Percentiles rank a stretch among this genome's conserved stretches.
These are phyloP conservation scores for Oxyteleia sp. DNA, from an alignment of 2,888 invertebrate species.

Conservation along the genomic window DNA sequence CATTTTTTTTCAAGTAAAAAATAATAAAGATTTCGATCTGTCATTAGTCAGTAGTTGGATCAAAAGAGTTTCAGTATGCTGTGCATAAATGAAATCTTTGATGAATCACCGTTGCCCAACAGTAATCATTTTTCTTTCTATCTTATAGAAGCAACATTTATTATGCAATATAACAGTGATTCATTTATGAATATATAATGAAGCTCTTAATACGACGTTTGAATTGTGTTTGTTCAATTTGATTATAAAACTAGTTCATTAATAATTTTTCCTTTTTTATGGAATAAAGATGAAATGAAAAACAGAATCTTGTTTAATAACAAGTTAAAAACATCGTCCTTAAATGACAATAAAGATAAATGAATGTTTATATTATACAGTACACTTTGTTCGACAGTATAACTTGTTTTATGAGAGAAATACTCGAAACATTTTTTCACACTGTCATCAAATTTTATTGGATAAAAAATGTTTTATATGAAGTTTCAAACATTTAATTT, in stretches of 20 bases:
- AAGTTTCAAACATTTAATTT: no score
- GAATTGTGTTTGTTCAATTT: background rate
- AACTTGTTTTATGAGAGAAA: background rate
- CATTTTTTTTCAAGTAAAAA: background rate
- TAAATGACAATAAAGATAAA: background rate
- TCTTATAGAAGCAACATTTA: slow-evolving; percentile 35
- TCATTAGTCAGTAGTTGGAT: slow-evolving; percentile 2
- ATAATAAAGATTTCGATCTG: slow-evolving; percentile 1
- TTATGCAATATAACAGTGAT: slow-evolving; percentile 41
- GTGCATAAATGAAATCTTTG: slow-evolving; percentile 9
- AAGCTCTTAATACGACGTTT: slow-evolving; percentile 17
- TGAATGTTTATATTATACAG: background rate
- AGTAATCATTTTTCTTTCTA: slow-evolving; percentile 25
- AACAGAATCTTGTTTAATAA: background rate
- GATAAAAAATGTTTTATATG: no score
- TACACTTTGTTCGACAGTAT: background rate
- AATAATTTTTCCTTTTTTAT: background rate
- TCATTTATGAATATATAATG: slow-evolving; percentile 50
- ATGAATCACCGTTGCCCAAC: slow-evolving; percentile 28
- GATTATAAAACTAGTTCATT: background rate
- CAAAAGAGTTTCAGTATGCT: background rate
- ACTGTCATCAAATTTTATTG: no score
- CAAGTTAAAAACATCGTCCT: background rate
- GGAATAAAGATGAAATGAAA: no score
- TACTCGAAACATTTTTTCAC: no score